phyloP scores from a whole-genome alignment of 2,797 vertebrate species.

The Yasuhikotakia modesta region DNA sequence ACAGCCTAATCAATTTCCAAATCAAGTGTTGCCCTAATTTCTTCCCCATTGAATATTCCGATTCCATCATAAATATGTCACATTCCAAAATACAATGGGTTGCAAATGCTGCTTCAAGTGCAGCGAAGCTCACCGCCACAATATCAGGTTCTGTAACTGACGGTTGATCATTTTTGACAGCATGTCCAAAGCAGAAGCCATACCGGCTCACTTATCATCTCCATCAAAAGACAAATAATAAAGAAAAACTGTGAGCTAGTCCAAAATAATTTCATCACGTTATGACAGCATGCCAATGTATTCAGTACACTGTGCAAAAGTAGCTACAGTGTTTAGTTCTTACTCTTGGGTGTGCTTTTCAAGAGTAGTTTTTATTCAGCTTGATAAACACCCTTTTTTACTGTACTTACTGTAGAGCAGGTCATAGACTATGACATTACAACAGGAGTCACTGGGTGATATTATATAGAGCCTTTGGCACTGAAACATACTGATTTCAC shows the following conservation, averaged over 20 bases:
- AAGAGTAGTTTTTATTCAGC: background rate
- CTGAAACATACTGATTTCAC: background rate
- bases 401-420: constrained; percentile 17
- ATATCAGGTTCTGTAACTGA: constrained; percentile 51
- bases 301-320: constrained; percentile 51
- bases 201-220: constrained; percentile 55
- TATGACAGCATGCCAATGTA: constrained; percentile 66
- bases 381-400: background rate
- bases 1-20: no score
- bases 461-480: background rate
- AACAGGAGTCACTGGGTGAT: constrained; percentile 18
- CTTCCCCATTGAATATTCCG: background rate
- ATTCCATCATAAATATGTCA: background rate
- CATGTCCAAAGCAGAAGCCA: constrained; percentile 56
- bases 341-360: constrained; percentile 55
- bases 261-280: constrained; percentile 52
- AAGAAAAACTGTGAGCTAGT: constrained; percentile 18
- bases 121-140: constrained; percentile 35
- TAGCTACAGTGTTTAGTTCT: constrained; percentile 30
- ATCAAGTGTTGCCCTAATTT: background rate
- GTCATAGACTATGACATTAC: constrained; percentile 4
- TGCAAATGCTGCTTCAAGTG: background rate
- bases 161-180: constrained; percentile 59
- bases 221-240: constrained; percentile 25
- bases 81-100: background rate